A percentile compares a stretch with the other conserved stretches of the same genome.
phyloP scores from a whole-genome alignment of 2,888 invertebrate genomes.

The Andrena haemorrhoa region DNA sequence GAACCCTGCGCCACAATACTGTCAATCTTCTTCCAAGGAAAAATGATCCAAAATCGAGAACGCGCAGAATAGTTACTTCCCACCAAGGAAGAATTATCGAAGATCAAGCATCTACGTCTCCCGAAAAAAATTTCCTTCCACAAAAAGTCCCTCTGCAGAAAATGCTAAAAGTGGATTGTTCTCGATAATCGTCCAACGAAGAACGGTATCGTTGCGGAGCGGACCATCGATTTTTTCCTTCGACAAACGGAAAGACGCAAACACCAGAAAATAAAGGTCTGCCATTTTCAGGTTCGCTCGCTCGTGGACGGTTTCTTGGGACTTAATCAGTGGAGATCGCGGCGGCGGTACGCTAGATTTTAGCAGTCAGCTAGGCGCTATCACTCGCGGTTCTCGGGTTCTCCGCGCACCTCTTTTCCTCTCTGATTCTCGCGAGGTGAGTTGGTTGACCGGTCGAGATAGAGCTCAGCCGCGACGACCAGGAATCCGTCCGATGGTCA shows the following conservation, averaged over 20 bases:
- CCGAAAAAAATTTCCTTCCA: background rate
- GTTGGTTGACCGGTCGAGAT: slow-evolving; percentile 81
- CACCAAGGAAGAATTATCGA: background rate
- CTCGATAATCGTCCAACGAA: background rate
- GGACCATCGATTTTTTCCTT: background rate
- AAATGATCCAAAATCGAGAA: background rate
- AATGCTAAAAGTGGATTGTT: background rate
- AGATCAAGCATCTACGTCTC: background rate
- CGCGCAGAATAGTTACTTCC: background rate
- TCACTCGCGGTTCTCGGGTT: slow-evolving; percentile 75
- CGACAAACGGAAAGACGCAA: background rate
- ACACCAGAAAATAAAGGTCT: background rate
- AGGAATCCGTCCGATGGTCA: slow-evolving; percentile 79
- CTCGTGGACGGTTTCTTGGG: slow-evolving; percentile 16
- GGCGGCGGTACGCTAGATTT: slow-evolving; percentile 56
- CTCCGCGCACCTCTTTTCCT: slow-evolving; percentile 59
- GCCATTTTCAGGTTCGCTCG: slow-evolving; percentile 4
- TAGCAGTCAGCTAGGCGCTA: slow-evolving; percentile 73
- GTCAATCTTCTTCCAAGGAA: background rate
- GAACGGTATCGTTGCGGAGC: background rate
- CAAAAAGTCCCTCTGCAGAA: background rate
- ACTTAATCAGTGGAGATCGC: slow-evolving; percentile 48
- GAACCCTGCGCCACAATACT: background rate
- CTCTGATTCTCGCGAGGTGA: slow-evolving; percentile 61
- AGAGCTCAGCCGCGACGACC: slow-evolving; percentile 73